Conservation (phyloP, 2,888 invertebrate species). For the Ligdia adustata region DNA sequence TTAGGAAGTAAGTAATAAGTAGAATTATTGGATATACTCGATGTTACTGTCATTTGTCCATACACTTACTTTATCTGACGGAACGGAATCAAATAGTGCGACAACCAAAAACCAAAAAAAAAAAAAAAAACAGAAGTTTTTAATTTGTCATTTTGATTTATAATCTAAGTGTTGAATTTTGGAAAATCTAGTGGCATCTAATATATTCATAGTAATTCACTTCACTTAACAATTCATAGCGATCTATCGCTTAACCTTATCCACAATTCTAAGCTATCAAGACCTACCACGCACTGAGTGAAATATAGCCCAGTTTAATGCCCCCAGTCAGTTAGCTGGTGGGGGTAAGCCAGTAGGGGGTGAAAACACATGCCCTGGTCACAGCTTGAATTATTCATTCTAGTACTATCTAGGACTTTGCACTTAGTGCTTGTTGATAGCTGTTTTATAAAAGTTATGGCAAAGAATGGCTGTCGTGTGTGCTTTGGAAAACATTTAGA, state of each 20-base stretch:
- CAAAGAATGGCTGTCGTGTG: background rate
- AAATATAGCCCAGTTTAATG: constrained; percentile 21
- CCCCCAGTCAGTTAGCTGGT: constrained; percentile 9
- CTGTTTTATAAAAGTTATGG: constrained; percentile 1
- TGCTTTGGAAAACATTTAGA: too few species aligned
- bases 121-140: too few species aligned
- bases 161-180: too few species aligned
- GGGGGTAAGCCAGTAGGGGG: constrained; percentile 9
- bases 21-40: too few species aligned
- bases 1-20: constrained; percentile 25
- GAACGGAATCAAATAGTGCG: too few species aligned
- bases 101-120: too few species aligned
- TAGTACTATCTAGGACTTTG: constrained; percentile 12
- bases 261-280: constrained; percentile 6
- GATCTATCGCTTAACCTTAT: constrained; percentile 2
- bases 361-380: constrained; percentile 27
- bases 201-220: too few species aligned
- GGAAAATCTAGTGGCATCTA: too few species aligned
- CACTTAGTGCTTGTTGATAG: constrained; percentile 14
- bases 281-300: constrained; percentile 19
- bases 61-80: too few species aligned
- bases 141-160: too few species aligned
- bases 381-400: constrained; percentile 29
- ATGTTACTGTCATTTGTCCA: too few species aligned
- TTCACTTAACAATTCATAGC: constrained; percentile 3